Conservation (phyloP, 2,113 vertebrate genomes). For the human region DNA sequence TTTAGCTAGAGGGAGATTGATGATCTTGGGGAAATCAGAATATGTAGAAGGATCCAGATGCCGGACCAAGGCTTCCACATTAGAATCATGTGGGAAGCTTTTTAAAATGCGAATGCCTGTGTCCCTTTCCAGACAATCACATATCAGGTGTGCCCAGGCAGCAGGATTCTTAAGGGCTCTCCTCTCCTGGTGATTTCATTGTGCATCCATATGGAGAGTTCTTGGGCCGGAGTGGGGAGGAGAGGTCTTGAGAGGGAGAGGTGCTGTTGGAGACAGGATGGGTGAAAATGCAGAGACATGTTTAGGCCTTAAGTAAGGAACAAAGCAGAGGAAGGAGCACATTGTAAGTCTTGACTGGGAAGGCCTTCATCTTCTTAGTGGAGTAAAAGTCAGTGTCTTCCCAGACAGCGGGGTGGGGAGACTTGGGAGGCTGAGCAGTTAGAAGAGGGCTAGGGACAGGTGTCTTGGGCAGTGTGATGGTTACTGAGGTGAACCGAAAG, state of each 20-base stretch:
- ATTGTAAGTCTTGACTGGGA: neutral
- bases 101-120: neutral
- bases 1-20: neutral
- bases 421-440: neutral
- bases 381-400: neutral
- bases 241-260: neutral
- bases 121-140: neutral
- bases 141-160: neutral
- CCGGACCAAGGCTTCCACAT: neutral
- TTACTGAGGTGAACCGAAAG: neutral
- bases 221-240: neutral
- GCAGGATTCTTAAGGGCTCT: neutral
- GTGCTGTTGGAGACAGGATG: neutral
- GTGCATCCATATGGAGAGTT: neutral
- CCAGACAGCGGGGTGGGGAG: neutral
- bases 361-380: neutral
- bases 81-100: neutral
- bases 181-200: too few species aligned
- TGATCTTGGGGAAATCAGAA: neutral
- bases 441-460: neutral
- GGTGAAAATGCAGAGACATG: neutral
- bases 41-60: neutral
- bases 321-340: neutral
- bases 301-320: neutral
- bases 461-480: neutral